phyloP scores from a whole-genome alignment of 2,113 vertebrate genomes.

The Trachemys scripta region DNA sequence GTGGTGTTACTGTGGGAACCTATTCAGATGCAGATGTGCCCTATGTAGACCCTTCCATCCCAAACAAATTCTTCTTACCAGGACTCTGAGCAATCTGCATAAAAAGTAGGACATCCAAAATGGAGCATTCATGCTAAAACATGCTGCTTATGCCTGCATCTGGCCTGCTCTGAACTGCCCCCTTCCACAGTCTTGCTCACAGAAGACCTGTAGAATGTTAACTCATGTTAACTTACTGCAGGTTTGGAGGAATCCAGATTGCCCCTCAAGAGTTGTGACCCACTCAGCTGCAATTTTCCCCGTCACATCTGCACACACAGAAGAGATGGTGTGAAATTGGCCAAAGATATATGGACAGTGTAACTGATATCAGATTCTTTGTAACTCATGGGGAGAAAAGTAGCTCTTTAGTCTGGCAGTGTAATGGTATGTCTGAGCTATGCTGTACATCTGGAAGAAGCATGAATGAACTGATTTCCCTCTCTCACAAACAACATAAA shows the following conservation, averaged over 20 bases:
- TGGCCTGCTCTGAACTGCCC: not conserved
- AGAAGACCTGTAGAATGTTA: not conserved
- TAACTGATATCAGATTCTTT: not conserved
- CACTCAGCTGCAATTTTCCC: not conserved
- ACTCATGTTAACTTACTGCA: not conserved
- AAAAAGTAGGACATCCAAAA: constrained; percentile 17
- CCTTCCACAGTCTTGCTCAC: not conserved
- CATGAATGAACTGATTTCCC: not conserved
- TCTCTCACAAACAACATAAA: not conserved
- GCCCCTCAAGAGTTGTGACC: not conserved
- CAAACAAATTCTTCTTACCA: constrained; percentile 48
- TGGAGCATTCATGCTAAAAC: constrained; percentile 38
- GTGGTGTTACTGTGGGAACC: constrained; percentile 37
- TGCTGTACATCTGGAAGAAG: not conserved
- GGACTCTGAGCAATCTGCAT: constrained; percentile 32
- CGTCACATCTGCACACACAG: not conserved
- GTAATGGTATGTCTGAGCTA: not conserved
- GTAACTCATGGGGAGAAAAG: not conserved
- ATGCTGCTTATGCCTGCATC: not conserved
- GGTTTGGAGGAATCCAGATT: not conserved
- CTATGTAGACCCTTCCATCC: constrained; percentile 54
- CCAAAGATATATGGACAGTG: not conserved
- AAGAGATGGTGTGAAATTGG: not conserved
- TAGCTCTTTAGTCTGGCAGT: not conserved
- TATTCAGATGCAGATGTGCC: constrained; percentile 63